Evolutionary conservation across 2,113 vertebrate genomes (phyloP), one percentile per base, ranked within the genome.

Genomic region (Carassius auratus): DNA sequence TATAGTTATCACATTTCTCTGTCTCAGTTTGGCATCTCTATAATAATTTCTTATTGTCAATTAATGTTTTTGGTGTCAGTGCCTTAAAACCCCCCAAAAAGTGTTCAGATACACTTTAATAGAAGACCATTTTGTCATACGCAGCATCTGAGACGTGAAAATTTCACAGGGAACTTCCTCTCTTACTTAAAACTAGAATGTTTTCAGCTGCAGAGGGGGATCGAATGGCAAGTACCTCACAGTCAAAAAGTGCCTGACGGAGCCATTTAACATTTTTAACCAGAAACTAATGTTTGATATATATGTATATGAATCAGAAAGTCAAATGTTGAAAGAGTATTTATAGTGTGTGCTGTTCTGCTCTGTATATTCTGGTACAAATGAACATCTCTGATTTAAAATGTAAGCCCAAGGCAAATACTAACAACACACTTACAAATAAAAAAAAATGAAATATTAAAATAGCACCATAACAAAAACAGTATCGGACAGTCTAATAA

Each of bases 401-500:
- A 45, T 45, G 42, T 45, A 45, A 45, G n/a, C 8, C 7, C 8
- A 42, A 64, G 15, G 6, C 38, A 52, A 85, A 71, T 10, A 71
- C 75, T 52, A 52, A 21, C 15, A 55, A 66, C 9, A 68, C n/a
- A 59, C 26, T 33, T n/a, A 88, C 4, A 87, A 86, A 90, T 84
- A 87, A 88, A 91, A 84, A 36, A 84, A 74, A 83, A 50, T 12
- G 26, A 21, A 50, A 33, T 19, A 52, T 57, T 45, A 82, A 82
- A 86, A 87, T 92, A 94, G 92, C 93, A 94, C 92, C 94, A 90
- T 87, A 68, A 87, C 36, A 80, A 86, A 8, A 81, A 74, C n/a
- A 62, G 76, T 64, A 73, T 55, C 30, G 1, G 52, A 73, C 14
- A 78, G 30, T 55, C n/a, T 42, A 69, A 8, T 62, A 73, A 62